Conservation (phyloP, 1,140 invertebrate genomes). For the Drosophila willistoni region DNA sequence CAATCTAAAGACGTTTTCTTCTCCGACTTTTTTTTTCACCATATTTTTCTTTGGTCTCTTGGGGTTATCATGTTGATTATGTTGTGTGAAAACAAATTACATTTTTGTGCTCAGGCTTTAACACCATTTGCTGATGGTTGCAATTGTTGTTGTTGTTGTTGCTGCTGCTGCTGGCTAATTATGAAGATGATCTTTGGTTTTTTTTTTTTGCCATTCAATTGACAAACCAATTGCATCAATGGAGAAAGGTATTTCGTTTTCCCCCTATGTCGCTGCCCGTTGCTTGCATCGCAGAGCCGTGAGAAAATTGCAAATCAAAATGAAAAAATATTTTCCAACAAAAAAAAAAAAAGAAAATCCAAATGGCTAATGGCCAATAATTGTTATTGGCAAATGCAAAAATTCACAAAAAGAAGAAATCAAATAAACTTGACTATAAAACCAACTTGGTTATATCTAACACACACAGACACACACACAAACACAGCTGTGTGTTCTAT, state of each 20-base stretch:
- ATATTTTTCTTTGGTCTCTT: slow-evolving; percentile 26
- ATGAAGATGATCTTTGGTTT: slow-evolving; percentile 52
- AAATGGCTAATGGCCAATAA: slow-evolving; percentile 69
- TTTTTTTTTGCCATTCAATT: slow-evolving; percentile 60
- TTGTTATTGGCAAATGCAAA: slow-evolving; percentile 44
- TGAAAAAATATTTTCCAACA: slow-evolving; percentile 58
- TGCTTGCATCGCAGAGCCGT: slow-evolving; percentile 24
- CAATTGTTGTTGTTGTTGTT: slow-evolving; percentile 29
- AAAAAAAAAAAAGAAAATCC: neutral
- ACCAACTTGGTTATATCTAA: neutral
- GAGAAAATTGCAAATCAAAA: slow-evolving; percentile 66
- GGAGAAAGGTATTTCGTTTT: slow-evolving; percentile 71
- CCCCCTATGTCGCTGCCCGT: slow-evolving; percentile 6
- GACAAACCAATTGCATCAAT: slow-evolving; percentile 69
- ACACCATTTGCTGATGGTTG: slow-evolving; percentile 58
- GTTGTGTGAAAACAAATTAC: slow-evolving; percentile 83
- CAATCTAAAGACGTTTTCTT: slow-evolving; percentile 82
- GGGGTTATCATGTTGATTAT: slow-evolving; percentile 83
- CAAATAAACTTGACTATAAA: slow-evolving; percentile 33
- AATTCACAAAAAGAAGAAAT: slow-evolving; percentile 37
- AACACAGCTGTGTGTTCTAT: slow-evolving; percentile 74
- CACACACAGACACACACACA: neutral
- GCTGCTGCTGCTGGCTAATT: slow-evolving; percentile 64
- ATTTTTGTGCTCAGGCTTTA: slow-evolving; percentile 71
- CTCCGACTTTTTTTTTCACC: neutral